Evolutionary conservation across 2,113 vertebrate genomes (phyloP).

Genomic region (Cephalopterus ornatus): DNA sequence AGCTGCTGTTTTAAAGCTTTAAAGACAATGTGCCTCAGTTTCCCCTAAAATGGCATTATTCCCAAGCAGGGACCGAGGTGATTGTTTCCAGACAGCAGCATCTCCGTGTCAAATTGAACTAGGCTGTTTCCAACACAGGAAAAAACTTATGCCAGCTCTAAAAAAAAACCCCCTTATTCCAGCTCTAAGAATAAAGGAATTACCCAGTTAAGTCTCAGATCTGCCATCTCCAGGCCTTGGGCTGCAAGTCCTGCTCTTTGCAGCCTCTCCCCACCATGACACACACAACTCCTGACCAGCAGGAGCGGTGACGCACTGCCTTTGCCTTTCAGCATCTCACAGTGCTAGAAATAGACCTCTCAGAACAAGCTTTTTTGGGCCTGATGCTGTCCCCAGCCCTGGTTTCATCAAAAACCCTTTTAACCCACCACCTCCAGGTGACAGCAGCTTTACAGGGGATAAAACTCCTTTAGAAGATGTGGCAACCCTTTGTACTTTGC

Average conservation of each 20-base stretch:
- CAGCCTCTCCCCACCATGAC: neutral
- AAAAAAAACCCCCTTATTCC: neutral
- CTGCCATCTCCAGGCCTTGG: constrained; percentile 19
- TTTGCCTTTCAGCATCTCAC: neutral
- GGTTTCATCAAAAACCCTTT: neutral
- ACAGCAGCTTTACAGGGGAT: neutral
- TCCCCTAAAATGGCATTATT: neutral
- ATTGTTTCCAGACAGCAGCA: neutral
- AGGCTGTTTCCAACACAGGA: neutral
- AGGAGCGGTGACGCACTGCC: accelerated
- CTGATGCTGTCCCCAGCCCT: neutral
- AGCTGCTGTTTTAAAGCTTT: neutral
- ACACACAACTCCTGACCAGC: neutral
- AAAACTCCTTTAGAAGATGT: neutral
- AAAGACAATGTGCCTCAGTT: neutral
- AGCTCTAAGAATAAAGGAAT: neutral
- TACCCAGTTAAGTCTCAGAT: neutral
- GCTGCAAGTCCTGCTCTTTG: neutral
- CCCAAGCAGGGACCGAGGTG: neutral
- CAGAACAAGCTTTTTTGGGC: neutral
- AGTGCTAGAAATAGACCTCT: neutral
- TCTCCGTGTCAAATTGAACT: accelerated
- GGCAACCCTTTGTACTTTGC: neutral
- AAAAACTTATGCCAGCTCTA: neutral
- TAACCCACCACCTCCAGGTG: neutral